A percentile compares a stretch with the other conserved stretches of the same genome.
Evolutionary conservation across 2,888 invertebrate genomes (phyloP).

Genomic region (Drosophila anomelani): DNA sequence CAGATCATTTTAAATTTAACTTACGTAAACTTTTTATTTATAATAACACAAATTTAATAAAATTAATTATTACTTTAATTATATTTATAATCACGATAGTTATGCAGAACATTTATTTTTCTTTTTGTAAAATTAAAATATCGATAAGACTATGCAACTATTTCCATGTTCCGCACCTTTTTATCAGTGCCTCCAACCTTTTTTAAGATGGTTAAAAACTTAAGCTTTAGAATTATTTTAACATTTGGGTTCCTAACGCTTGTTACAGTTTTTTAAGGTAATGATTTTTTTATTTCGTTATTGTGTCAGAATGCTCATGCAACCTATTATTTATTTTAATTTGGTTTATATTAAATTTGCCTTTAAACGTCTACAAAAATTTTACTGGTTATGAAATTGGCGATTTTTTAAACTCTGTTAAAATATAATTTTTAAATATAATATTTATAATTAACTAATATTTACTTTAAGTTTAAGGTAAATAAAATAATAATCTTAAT

Average conservation of each 20-base stretch:
- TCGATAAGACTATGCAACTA: too few species aligned
- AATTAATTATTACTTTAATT: neutral
- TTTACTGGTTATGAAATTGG: too few species aligned
- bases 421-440: too few species aligned
- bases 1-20: neutral
- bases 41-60: neutral
- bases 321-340: too few species aligned
- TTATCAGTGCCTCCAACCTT: neutral
- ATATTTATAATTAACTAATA: too few species aligned
- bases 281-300: neutral
- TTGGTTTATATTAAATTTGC: too few species aligned
- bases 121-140: too few species aligned
- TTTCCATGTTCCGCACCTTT: neutral
- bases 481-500: too few species aligned
- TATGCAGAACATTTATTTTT: too few species aligned
- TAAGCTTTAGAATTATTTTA: neutral
- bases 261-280: neutral
- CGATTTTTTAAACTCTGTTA: too few species aligned
- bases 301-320: neutral
- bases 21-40: neutral
- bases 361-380: too few species aligned
- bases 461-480: neutral
- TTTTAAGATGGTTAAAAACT: neutral
- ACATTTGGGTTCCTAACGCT: neutral
- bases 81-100: neutral